Evolutionary conservation across 2,113 vertebrate species (phyloP).

Genomic region (Brachirus orientalis): DNA sequence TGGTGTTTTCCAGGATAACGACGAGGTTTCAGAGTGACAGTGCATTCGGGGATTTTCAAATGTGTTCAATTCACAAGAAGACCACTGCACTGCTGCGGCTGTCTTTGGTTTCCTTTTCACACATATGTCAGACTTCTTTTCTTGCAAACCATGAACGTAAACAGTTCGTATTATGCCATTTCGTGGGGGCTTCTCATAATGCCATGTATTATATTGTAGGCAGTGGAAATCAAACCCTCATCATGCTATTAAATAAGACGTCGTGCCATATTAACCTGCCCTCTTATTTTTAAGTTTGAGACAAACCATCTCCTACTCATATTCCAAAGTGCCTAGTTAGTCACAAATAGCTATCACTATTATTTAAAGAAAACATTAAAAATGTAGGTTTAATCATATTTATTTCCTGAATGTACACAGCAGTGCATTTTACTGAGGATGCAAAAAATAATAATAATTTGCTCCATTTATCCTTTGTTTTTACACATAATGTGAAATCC

Average conservation of each 20-base stretch:
- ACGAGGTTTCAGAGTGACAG: too few species aligned
- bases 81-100: too few species aligned
- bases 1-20: too few species aligned
- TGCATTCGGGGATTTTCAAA: too few species aligned
- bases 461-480: not conserved
- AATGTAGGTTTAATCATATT: conserved; percentile 1
- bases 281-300: not conserved
- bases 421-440: conserved; percentile 24
- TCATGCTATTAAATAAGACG: not conserved
- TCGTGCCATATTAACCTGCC: conserved; percentile 19
- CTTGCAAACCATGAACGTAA: conserved; percentile 40
- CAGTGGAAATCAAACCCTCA: conserved; percentile 4
- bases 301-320: conserved; percentile 33
- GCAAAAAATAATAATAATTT: not conserved
- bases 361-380: conserved; percentile 36
- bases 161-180: conserved; percentile 32
- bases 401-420: conserved; percentile 49
- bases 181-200: conserved; percentile 26
- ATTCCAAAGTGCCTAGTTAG: conserved; percentile 78
- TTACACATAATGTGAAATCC: not conserved
- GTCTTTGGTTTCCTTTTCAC: too few species aligned
- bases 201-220: conserved; percentile 26
- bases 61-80: too few species aligned
- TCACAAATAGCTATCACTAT: conserved; percentile 49
- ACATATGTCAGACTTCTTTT: too few species aligned